A percentile compares a stretch with the other conserved stretches of the same genome.
phyloP scores from a whole-genome alignment of 2,888 invertebrate species.

The Mechanitis messenoides region DNA sequence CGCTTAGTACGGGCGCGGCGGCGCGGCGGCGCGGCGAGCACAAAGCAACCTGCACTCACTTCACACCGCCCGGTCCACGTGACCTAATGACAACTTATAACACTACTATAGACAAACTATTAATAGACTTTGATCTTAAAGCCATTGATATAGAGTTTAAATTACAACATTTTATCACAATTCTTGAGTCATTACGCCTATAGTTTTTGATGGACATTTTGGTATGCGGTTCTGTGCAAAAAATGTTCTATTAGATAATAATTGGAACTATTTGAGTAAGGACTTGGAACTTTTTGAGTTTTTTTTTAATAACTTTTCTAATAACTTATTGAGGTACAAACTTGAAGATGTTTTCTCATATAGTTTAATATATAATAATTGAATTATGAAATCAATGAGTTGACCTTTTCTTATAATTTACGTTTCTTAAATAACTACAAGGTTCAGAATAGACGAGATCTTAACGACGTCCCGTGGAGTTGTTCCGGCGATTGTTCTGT shows the following conservation, averaged over 20 bases:
- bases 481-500: conserved; percentile 32
- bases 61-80: conserved; percentile 70
- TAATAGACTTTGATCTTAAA: conserved; percentile 11
- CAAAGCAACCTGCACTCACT: conserved; percentile 64
- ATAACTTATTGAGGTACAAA: too few relatives aligned
- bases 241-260: conserved; percentile 51
- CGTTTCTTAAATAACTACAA: conserved; percentile 17
- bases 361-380: neutral
- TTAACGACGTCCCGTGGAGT: conserved; percentile 30
- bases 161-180: conserved; percentile 7
- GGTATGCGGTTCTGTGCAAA: conserved; percentile 50
- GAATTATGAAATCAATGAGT: neutral
- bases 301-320: neutral
- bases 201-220: conserved; percentile 40
- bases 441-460: conserved; percentile 20
- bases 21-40: conserved; percentile 62
- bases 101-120: conserved; percentile 12
- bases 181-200: conserved; percentile 29
- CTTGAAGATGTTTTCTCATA: too few relatives aligned
- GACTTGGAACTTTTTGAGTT: conserved; percentile 4
- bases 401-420: conserved; percentile 7
- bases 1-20: conserved; percentile 65
- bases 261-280: conserved; percentile 43
- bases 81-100: conserved; percentile 61
- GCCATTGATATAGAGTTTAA: conserved; percentile 23